Percentiles rank a stretch among this genome's conserved stretches.
Evolutionary conservation across 2,113 vertebrate genomes (phyloP).

Genomic region (Uropsilus gracilis): DNA sequence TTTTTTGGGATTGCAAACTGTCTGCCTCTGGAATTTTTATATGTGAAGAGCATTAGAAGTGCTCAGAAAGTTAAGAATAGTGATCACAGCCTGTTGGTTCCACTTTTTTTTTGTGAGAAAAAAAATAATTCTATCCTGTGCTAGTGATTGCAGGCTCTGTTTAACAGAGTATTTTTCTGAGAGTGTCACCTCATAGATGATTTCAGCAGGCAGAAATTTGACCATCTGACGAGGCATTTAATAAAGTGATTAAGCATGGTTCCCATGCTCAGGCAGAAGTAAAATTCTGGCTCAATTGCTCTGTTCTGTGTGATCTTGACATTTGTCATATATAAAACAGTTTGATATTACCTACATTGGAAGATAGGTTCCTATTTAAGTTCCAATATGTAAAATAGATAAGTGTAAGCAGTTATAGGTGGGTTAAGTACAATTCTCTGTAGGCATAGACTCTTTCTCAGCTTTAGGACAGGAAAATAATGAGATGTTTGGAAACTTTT

Average conservation of each 20-base stretch:
- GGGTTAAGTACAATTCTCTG: background rate
- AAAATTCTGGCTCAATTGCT: constrained; percentile 1
- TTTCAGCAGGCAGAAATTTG: constrained; percentile 1
- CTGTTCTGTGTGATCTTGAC: background rate
- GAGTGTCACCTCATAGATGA: background rate
- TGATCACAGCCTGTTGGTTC: background rate
- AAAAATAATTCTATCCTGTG: background rate
- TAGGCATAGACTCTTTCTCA: constrained; percentile 4
- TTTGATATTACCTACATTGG: background rate
- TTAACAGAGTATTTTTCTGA: background rate
- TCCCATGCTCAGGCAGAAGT: background rate
- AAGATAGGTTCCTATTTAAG: background rate
- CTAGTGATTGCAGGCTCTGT: background rate
- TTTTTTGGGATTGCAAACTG: background rate
- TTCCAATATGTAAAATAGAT: background rate
- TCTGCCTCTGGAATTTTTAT: background rate
- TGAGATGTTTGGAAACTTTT: constrained; percentile 38
- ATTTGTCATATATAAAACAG: background rate
- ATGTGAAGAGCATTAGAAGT: background rate
- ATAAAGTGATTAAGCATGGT: background rate
- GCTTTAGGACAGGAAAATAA: constrained; percentile 25
- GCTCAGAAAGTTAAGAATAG: background rate
- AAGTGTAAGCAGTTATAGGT: background rate
- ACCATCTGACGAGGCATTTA: background rate
- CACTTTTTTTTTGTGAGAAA: constrained; percentile 15